These are phyloP conservation scores for Amblyraja radiata DNA, from an alignment of 2,797 vertebrate species.

Conservation along the genomic window DNA sequence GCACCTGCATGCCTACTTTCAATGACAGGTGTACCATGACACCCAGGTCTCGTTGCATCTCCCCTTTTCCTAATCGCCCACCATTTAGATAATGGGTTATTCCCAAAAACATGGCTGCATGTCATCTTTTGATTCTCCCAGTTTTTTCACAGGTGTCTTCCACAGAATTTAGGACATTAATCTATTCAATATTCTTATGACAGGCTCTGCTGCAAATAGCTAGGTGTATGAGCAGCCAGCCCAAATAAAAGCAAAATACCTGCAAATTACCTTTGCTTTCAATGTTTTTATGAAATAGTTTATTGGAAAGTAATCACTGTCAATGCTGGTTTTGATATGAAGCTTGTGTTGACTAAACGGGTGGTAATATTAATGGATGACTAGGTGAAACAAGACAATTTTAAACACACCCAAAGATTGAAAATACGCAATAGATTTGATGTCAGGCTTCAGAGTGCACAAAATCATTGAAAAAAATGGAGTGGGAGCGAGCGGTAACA, in stretches of 20 bases:
- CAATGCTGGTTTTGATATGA: background rate
- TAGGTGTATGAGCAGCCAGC: background rate
- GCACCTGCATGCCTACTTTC: too few relatives aligned
- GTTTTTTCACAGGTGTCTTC: background rate
- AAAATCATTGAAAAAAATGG: background rate
- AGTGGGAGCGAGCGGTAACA: background rate
- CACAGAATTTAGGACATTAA: slow-evolving; percentile 11
- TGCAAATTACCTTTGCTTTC: background rate
- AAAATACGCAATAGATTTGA: background rate
- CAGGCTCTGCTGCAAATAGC: background rate
- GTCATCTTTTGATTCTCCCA: background rate
- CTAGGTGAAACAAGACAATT: background rate
- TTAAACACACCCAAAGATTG: background rate
- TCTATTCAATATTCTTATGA: background rate
- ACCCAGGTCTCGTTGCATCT: too few relatives aligned
- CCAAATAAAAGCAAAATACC: background rate
- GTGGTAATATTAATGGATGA: background rate
- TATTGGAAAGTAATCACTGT: background rate
- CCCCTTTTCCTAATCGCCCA: too few relatives aligned
- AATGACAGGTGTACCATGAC: too few relatives aligned
- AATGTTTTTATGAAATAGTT: background rate
- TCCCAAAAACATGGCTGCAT: background rate
- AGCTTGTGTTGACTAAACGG: background rate
- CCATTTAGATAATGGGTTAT: background rate
- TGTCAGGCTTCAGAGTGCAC: background rate